Base-by-base conservation (phyloP, 2,113 vertebrate genomes). In the Hyperoodon ampullatus region DNA sequence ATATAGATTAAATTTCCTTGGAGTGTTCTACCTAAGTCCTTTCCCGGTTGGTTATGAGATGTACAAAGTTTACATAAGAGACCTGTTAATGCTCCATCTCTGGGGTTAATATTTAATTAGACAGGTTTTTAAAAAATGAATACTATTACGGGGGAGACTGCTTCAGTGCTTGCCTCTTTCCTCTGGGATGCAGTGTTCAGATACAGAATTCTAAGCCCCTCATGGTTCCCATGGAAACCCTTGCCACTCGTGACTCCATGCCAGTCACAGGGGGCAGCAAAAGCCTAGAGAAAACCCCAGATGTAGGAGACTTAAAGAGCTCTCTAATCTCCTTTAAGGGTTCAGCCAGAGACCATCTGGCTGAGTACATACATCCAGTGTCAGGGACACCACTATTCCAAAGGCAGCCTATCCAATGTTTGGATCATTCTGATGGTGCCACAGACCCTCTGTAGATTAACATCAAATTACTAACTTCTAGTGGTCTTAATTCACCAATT, bases 101-200 rank as follows among this genome's bases (percentile, higher is more conserved):
- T 18, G 65, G 90, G 83, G 96, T 98, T 96, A 98, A 98, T 98
- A 95, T 98, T 98, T 97, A 95, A 98, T 98, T 97, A 98, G 97
- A 93, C 0, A 16, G 50, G 53, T 18, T 26, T 97, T 93, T 81
- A n/a, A 12, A 71, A 97, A 97, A 63, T 68, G 85, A 88, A 55
- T 60, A 90, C 63, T 47, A 91, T 65, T 96, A 72, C 68, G 16
- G 3, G 15, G 63, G 93, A 96, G 92, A 55, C 13, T 39, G 24
- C 91, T 61, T 94, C 92, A 88, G 23, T 93, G 53, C 85, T 72
- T 82, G 30, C 87, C 63, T 93, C 87, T 78, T 85, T 90, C 93
- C 88, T 94, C 88, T 92, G 90, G 82, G 89, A 95, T 90, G 63
- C 33, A 30, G 80, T 55, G 66, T 82, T 72, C 92, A 93, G 88